Base-by-base conservation (phyloP, 37 sponge, comb jelly and placozoan species). In the Bolinopsis microptera region DNA sequence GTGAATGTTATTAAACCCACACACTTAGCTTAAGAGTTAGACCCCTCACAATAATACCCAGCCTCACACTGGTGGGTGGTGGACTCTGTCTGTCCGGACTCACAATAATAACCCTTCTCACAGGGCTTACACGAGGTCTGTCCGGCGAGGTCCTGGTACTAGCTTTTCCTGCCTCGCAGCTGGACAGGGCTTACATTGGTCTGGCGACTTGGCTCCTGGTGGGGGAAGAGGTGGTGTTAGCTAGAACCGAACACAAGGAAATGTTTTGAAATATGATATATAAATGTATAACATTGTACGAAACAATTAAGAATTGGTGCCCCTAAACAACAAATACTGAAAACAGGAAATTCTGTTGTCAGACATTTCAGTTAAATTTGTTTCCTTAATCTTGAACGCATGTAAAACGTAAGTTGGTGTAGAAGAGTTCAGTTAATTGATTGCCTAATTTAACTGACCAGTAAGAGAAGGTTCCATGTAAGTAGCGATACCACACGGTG, bases 71-170 rank as follows among this genome's bases (percentile, higher is more conserved):
- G 38, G 36, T 86, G 24, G 0, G 0, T 26, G 30, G 48, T 41
- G 39, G 38, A 35, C 27, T 13, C 67, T 39, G 25, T 41, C 90
- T 86, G 90, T 40, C 90, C 90, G 36, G 67, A 1, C 27, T 41
- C 61, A 39, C 90, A 86, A 61, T 40, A 86, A 61, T 86, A 39
- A 3, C 90, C 90, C 48, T 39, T 16, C 18, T 35, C 67, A 86
- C 90, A 86, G 27, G 90, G 67, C 61, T 86, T 86, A 86, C 90
- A 86, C 38, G 41, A 13, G 61, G 90, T 86, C 35, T 39, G 67
- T 39, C 90, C 90, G 67, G 67, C 67, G 9, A 38, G 16, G 90
- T 86, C 61, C 35, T 86, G 90, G 61, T 40, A 86, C 90, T n/a
- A n/a, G n/a, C n/a, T n/a, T 28, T 41, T 39, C 90, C 90, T 41